Percentiles rank a stretch among this genome's conserved stretches.
Conservation (phyloP, 37 sponge, comb jelly and placozoan species). For the Beroe forskalii region DNA sequence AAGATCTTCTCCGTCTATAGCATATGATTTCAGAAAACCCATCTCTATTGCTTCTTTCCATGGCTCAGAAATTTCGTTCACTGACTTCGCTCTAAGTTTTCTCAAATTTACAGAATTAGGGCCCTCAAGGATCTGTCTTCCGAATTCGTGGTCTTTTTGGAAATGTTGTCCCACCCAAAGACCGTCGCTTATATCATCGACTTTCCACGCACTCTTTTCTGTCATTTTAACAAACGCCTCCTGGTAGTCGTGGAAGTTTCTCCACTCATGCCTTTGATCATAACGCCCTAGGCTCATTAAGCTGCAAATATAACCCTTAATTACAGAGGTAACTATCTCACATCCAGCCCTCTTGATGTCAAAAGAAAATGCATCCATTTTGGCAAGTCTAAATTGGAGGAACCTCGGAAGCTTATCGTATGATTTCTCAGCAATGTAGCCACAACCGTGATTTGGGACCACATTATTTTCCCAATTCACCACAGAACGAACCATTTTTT, state of each 20-base stretch:
- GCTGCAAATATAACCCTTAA: background rate
- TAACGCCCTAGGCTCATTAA: background rate
- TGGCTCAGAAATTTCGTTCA: background rate
- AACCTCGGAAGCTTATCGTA: background rate
- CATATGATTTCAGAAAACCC: background rate
- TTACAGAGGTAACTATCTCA: background rate
- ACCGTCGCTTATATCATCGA: background rate
- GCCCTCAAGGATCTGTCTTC: background rate
- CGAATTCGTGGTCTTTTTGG: background rate
- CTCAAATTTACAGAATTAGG: conserved; percentile 5
- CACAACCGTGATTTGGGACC: background rate
- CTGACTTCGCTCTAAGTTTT: no score
- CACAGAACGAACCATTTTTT: background rate
- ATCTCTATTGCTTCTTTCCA: background rate
- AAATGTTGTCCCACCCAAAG: background rate
- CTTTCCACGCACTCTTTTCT: background rate
- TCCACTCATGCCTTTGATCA: background rate
- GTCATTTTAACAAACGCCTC: background rate
- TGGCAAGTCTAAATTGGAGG: background rate
- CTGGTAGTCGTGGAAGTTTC: background rate
- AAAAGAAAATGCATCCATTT: background rate
- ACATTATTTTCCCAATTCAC: background rate
- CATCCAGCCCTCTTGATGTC: background rate
- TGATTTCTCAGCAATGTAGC: background rate
- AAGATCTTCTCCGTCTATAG: conserved; percentile 29